Conservation (phyloP, 2,113 vertebrate species). For the Mobula hypostoma region DNA sequence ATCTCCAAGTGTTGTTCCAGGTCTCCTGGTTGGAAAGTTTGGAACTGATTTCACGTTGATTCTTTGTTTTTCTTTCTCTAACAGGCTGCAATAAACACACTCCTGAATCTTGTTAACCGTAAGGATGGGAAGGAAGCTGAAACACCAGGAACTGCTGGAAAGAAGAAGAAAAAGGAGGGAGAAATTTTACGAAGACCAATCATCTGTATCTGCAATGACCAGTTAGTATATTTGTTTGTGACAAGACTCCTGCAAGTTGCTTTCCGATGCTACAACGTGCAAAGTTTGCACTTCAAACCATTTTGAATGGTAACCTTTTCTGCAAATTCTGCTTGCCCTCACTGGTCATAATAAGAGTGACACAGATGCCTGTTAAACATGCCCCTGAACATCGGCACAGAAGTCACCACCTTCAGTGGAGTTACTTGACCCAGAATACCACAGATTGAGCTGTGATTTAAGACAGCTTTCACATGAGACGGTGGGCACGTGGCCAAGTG, state of each 20-base stretch:
- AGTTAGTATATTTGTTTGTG: constrained; percentile 56
- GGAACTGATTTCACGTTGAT: background rate
- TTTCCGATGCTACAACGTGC: background rate
- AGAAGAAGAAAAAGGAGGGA: constrained; percentile 60
- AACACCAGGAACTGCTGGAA: rapidly evolving
- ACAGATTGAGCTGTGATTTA: background rate
- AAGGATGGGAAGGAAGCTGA: constrained; percentile 60
- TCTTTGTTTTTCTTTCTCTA: rapidly evolving
- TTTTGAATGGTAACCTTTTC: background rate
- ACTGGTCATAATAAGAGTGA: background rate
- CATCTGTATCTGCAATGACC: constrained; percentile 95
- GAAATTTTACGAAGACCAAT: constrained; percentile 72
- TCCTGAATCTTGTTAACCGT: constrained; percentile 68
- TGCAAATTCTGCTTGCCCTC: background rate
- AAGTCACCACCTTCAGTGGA: background rate
- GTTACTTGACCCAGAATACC: too few species aligned
- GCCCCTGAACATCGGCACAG: background rate
- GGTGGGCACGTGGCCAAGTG: too few species aligned
- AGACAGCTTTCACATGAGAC: background rate
- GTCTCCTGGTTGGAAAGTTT: background rate
- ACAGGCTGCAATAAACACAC: constrained; percentile 76
- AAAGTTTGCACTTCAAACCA: background rate
- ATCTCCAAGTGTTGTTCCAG: background rate
- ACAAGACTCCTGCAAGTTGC: background rate
- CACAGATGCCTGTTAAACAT: too few species aligned